phyloP scores from a whole-genome alignment of 2,888 invertebrate species.

The Hypena proboscidalis region DNA sequence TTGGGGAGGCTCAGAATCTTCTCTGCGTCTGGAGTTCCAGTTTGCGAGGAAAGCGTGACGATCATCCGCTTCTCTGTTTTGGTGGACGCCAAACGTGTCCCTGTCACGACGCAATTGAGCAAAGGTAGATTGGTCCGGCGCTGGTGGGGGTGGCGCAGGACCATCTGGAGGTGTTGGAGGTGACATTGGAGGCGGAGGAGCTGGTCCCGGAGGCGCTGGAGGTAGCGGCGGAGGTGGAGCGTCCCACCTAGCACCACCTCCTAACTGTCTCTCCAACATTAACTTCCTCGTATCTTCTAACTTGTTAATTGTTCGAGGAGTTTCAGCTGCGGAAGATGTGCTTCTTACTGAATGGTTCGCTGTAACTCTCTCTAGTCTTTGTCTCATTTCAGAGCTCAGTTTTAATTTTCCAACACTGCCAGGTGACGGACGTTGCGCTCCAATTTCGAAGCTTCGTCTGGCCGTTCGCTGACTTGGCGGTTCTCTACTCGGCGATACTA shows the following conservation, averaged over 20 bases:
- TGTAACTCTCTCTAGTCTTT: slow-evolving; percentile 94
- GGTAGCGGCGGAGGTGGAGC: slow-evolving; percentile 88
- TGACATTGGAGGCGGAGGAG: slow-evolving; percentile 87
- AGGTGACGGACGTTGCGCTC: slow-evolving; percentile 92
- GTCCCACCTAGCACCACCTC: slow-evolving; percentile 87
- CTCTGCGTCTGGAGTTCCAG: slow-evolving; percentile 78
- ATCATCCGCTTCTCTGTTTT: slow-evolving; percentile 86
- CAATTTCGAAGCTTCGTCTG: slow-evolving; percentile 91
- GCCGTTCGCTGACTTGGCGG: slow-evolving; percentile 74
- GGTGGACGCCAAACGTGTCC: slow-evolving; percentile 90
- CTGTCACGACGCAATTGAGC: slow-evolving; percentile 89
- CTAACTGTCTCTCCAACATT: slow-evolving; percentile 93
- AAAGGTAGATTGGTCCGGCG: slow-evolving; percentile 81
- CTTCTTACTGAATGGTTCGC: slow-evolving; percentile 94
- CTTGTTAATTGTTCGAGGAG: slow-evolving; percentile 90
- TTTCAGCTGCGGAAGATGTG: slow-evolving; percentile 89
- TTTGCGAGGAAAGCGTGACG: slow-evolving; percentile 82
- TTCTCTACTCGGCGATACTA: slow-evolving; percentile 69
- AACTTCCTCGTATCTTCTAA: slow-evolving; percentile 94
- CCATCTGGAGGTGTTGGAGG: slow-evolving; percentile 86
- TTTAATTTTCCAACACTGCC: slow-evolving; percentile 96
- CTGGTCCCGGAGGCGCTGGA: slow-evolving; percentile 85
- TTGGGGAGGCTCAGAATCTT: slow-evolving; percentile 68
- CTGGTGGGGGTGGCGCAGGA: slow-evolving; percentile 86
- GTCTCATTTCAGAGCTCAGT: slow-evolving; percentile 96